These are phyloP conservation scores for Phaonia tiefii DNA, from an alignment of 2,888 invertebrate species.

Conservation along the genomic window DNA sequence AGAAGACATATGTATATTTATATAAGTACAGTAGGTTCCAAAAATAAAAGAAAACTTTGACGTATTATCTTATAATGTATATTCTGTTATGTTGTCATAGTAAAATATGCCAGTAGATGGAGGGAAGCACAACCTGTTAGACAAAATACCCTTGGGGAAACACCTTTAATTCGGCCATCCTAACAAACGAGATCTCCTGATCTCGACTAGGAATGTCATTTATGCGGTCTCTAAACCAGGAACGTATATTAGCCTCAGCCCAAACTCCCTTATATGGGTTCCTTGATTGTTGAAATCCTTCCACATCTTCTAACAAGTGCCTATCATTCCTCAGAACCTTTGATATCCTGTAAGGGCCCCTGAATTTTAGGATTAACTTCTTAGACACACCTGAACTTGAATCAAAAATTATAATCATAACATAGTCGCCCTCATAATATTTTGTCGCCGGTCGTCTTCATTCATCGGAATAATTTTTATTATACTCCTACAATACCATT, in stretches of 20 bases:
- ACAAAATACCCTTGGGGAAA: too few relatives aligned
- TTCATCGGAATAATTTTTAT: not conserved
- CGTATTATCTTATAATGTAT: too few relatives aligned
- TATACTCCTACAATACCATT: too few relatives aligned
- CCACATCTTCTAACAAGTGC: slow-evolving; percentile 29
- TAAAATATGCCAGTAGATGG: too few relatives aligned
- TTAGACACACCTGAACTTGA: slow-evolving; percentile 6
- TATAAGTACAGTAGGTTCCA: too few relatives aligned
- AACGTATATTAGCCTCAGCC: slow-evolving; percentile 38
- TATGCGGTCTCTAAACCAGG: slow-evolving; percentile 16
- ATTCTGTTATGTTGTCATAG: too few relatives aligned
- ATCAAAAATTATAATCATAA: slow-evolving; percentile 29
- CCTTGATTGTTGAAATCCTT: too few relatives aligned
- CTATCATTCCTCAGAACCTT: slow-evolving; percentile 29
- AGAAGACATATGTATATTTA: too few relatives aligned
- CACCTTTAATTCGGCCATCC: slow-evolving; percentile 36
- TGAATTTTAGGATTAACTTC: slow-evolving; percentile 18
- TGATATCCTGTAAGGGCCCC: slow-evolving; percentile 4
- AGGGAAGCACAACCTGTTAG: too few relatives aligned
- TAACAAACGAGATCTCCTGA: slow-evolving; percentile 25
- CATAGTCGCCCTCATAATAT: not conserved
- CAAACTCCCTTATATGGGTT: slow-evolving; percentile 41
- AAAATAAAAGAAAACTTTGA: too few relatives aligned
- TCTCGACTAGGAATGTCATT: not conserved
- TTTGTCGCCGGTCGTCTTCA: not conserved